Conservation (phyloP, 2,797 vertebrate genomes). For the Leuciscus waleckii region DNA sequence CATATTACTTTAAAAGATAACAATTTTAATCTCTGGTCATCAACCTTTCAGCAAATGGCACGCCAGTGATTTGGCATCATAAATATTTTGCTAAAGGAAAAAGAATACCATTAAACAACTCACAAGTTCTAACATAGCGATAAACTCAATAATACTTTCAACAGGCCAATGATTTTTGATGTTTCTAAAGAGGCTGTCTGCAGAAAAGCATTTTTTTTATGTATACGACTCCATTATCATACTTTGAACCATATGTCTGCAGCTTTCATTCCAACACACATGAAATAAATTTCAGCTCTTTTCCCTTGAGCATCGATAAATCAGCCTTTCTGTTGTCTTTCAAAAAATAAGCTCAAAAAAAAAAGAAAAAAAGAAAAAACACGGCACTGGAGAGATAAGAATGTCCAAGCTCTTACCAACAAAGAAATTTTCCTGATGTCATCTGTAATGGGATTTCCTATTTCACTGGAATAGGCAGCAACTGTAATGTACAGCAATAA, state of each 20-base stretch:
- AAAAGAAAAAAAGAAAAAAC: not conserved
- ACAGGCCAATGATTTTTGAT: not conserved
- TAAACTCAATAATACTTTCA: conserved; percentile 19
- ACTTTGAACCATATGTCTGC: conserved; percentile 9
- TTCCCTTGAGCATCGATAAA: conserved; percentile 23
- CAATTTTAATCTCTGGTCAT: not conserved
- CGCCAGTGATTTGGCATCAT: not conserved
- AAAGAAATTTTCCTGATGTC: conserved; percentile 78
- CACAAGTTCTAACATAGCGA: not conserved
- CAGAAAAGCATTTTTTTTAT: conserved; percentile 16
- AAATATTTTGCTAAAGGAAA: conserved; percentile 19
- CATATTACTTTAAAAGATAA: not conserved
- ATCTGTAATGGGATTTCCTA: conserved; percentile 82
- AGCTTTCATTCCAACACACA: conserved; percentile 17
- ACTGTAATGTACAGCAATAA: conserved; percentile 82
- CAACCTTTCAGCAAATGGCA: not conserved
- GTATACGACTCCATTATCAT: conserved; percentile 18
- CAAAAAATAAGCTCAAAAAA: not conserved
- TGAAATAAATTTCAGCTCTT: conserved; percentile 36
- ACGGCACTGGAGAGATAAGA: not conserved
- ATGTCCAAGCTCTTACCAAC: conserved; percentile 75
- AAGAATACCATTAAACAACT: conserved; percentile 19
- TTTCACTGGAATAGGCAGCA: conserved; percentile 78
- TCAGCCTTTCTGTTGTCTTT: conserved; percentile 15
- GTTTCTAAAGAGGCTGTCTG: conserved; percentile 14